Evolutionary conservation across 2,888 invertebrate genomes (phyloP), one percentile per base, ranked within the genome.

Genomic region (Morpho helenor): DNA sequence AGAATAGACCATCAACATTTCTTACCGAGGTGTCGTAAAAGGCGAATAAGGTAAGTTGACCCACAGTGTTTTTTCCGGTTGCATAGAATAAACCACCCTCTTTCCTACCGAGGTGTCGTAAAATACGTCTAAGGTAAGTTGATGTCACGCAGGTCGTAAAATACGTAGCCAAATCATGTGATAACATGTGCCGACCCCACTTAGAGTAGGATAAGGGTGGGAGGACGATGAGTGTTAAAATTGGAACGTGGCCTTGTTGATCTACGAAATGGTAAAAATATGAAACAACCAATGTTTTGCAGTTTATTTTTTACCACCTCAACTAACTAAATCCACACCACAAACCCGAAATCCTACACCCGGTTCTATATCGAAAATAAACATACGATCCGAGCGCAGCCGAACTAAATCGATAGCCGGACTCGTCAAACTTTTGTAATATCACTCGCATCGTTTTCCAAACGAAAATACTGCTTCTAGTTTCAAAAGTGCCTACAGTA

Each of bases 261-360:
- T 73, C 72, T 67, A 68, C 67, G 72, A 75, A 80, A 81, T 75
- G 78, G 75, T 73, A 77, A 81, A 76, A 72, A 60, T 59, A 59
- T 59, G 63, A 57, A 61, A 61, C 61, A 58, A 46, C 40, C 7
- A 16, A 22, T 49, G 70, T 69, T 65, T 49, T 49, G 40, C 23
- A 45, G 44, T 53, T 50, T 60, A 57, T 59, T 64, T 65, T 62
- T 65, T 57, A 49, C 58, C 52, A 63, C 57, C 63, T 65, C 53
- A 62, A 65, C 60, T 59, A 60, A 60, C 62, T 61, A 80, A 75
- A 75, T 78, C 75, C 76, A 78, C 76, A 83, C 87, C 87, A 80
- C 87, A 87, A 85, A 84, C 87, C 85, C 79, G 75, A 86, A 87
- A 87, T 87, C 86, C 86, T 86, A 87, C 85, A 87, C 84, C 8